Percentiles rank a stretch among this genome's conserved stretches.
These are phyloP conservation scores for Manacus vitellinus DNA, from an alignment of 2,113 vertebrate genomes.

Conservation along the genomic window DNA sequence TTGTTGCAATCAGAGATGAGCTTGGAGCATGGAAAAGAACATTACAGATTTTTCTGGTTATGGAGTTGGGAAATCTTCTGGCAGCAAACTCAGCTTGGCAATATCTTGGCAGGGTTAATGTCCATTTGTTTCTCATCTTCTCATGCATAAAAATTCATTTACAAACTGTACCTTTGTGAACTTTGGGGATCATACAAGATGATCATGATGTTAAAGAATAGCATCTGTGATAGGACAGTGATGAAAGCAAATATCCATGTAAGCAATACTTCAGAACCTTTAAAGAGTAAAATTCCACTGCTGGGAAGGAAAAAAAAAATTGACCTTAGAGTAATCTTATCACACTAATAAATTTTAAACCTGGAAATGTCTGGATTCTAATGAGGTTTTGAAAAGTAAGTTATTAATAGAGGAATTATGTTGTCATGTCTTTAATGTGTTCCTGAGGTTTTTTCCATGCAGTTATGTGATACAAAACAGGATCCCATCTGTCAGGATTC, in stretches of 20 bases:
- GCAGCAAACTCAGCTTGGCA: background rate
- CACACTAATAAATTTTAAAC: slow-evolving; percentile 57
- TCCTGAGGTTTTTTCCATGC: slow-evolving; percentile 70
- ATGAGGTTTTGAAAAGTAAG: slow-evolving; percentile 66
- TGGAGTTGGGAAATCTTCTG: background rate
- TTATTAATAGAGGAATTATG: slow-evolving; percentile 66
- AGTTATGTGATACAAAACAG: slow-evolving; percentile 53
- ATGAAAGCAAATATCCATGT: slow-evolving; percentile 3
- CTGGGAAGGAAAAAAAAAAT: slow-evolving; percentile 8
- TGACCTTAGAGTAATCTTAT: slow-evolving; percentile 55
- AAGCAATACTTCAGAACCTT: slow-evolving; percentile 23
- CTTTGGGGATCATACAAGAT: background rate
- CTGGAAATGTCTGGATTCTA: slow-evolving; percentile 61
- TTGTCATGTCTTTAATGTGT: slow-evolving; percentile 58
- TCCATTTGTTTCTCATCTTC: background rate
- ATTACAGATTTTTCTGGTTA: background rate
- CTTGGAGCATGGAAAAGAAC: background rate
- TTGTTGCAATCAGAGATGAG: background rate
- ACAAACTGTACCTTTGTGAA: rapidly evolving
- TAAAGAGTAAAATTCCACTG: slow-evolving; percentile 33
- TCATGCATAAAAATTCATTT: background rate
- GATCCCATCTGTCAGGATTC: slow-evolving; percentile 60
- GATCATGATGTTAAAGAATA: background rate
- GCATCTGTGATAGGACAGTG: background rate
- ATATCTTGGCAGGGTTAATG: background rate